Conservation (phyloP, 2,113 vertebrate species). For the Mesembrinibis cayennensis region DNA sequence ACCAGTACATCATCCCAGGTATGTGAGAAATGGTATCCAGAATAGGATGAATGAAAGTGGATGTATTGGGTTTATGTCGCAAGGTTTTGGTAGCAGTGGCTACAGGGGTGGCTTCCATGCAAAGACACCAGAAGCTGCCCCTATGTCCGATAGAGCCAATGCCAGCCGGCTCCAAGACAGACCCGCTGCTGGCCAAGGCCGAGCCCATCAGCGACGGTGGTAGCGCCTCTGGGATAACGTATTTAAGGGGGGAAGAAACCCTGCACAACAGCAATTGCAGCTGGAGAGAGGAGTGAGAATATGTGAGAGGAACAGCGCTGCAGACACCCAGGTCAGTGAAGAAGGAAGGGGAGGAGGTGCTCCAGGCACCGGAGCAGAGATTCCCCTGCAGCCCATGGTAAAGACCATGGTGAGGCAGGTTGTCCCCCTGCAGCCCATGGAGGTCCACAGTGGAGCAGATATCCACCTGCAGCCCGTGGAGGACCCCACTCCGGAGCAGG, state of each 20-base stretch:
- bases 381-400: neutral
- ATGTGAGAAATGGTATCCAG: neutral
- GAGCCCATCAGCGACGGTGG: accelerated
- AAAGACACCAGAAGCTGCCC: neutral
- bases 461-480: neutral
- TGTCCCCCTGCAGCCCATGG: neutral
- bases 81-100: neutral
- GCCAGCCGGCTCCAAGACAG: accelerated
- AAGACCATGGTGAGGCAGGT: neutral
- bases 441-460: neutral
- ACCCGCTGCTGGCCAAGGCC: accelerated
- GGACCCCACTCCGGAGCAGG: accelerated
- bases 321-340: neutral
- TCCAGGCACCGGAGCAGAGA: neutral
- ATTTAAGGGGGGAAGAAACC: neutral
- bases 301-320: neutral
- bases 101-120: neutral
- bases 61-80: neutral
- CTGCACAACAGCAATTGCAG: too few relatives aligned
- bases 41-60: neutral
- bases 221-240: neutral
- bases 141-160: accelerated
- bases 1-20: neutral
- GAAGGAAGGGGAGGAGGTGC: neutral
- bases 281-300: neutral